Conservation (phyloP, 2,888 invertebrate genomes). For the Catocala sponsa region DNA sequence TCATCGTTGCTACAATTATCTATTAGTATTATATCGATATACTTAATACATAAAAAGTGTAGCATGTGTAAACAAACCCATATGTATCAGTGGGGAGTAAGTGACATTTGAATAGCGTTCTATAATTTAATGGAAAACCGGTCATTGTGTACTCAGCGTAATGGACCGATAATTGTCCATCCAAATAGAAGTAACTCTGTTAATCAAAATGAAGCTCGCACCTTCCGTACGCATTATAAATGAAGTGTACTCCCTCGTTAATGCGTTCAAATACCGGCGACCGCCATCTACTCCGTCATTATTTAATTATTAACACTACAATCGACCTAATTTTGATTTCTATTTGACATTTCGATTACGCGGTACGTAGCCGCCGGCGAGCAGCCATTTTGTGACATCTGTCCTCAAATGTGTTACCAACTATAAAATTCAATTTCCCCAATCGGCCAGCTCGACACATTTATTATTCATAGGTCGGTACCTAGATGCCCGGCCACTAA, state of each 20-base stretch:
- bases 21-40: neutral
- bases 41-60: neutral
- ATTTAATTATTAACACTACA: slow-evolving; percentile 88
- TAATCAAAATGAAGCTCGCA: slow-evolving; percentile 83
- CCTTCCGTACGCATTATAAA: slow-evolving; percentile 70
- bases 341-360: slow-evolving; percentile 87
- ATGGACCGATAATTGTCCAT: slow-evolving; percentile 86
- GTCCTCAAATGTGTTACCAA: slow-evolving; percentile 86
- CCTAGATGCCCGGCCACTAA: slow-evolving; percentile 84
- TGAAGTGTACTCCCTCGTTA: slow-evolving; percentile 61
- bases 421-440: slow-evolving; percentile 89
- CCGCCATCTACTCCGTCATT: slow-evolving; percentile 72
- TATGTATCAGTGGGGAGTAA: slow-evolving; percentile 58
- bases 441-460: slow-evolving; percentile 85
- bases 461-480: slow-evolving; percentile 87
- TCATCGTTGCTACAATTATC: too few relatives aligned
- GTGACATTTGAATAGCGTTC: slow-evolving; percentile 72
- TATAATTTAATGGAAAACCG: slow-evolving; percentile 79
- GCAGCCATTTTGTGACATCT: slow-evolving; percentile 86
- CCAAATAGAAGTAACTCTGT: slow-evolving; percentile 86
- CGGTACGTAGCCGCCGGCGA: slow-evolving; percentile 77
- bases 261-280: slow-evolving; percentile 67
- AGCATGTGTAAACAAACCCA: slow-evolving; percentile 36
- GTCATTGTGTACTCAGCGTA: slow-evolving; percentile 79
- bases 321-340: slow-evolving; percentile 88